These are phyloP conservation scores for Gymnarchus niloticus DNA, from an alignment of 2,113 vertebrate genomes.

Conservation along the genomic window DNA sequence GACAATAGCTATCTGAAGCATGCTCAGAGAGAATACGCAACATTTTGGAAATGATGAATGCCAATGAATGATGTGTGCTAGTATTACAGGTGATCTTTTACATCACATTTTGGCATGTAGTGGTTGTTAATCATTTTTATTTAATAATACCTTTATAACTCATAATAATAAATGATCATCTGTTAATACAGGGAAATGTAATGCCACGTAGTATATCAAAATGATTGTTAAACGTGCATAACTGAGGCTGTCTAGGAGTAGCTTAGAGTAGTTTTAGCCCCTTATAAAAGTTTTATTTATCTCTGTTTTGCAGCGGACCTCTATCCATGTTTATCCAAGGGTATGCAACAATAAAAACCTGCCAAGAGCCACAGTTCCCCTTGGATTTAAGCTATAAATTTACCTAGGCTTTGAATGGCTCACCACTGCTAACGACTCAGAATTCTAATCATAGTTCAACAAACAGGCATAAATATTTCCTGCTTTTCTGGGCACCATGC, in stretches of 20 bases:
- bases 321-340: slow-evolving; percentile 4
- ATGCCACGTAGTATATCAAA: background rate
- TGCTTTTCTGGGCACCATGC: background rate
- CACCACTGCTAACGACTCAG: background rate
- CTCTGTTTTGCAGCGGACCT: background rate
- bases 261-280: background rate
- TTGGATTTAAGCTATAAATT: background rate
- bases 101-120: background rate
- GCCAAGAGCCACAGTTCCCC: slow-evolving; percentile 10
- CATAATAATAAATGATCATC: background rate
- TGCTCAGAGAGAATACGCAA: background rate
- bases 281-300: background rate
- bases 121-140: background rate
- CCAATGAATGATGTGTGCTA: background rate
- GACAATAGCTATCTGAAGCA: background rate
- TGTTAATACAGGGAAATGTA: background rate
- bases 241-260: background rate
- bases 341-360: background rate
- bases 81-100: background rate
- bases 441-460: slow-evolving; percentile 20
- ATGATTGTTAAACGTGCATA: background rate
- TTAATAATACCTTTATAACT: background rate
- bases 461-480: slow-evolving; percentile 2
- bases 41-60: background rate
- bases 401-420: slow-evolving; percentile 5